phyloP scores from a whole-genome alignment of 2,888 invertebrate species.

The Drosophila robusta region DNA sequence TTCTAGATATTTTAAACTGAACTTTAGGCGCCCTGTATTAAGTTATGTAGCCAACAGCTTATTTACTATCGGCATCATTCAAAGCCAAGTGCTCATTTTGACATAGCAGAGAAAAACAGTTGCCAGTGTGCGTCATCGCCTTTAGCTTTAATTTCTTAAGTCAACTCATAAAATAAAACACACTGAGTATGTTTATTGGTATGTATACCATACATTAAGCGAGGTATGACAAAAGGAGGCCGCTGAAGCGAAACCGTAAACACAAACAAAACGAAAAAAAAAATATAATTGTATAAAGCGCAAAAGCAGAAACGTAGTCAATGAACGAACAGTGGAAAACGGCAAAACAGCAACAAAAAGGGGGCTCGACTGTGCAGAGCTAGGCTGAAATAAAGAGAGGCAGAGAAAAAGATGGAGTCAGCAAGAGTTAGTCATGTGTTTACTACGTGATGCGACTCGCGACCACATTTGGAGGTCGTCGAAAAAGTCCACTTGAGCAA shows the following conservation, averaged over 20 bases:
- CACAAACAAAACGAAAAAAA: conserved; percentile 15
- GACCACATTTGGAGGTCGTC: conserved; percentile 31
- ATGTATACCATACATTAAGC: neutral
- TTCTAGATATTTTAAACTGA: neutral
- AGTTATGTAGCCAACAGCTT: neutral
- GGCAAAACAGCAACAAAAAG: conserved; percentile 39
- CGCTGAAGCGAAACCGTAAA: conserved; percentile 4
- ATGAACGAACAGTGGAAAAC: conserved; percentile 4
- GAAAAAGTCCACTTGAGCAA: conserved; percentile 13
- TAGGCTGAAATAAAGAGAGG: neutral
- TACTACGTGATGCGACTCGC: conserved; percentile 25
- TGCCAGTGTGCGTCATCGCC: conserved; percentile 32
- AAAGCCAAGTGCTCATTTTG: conserved; percentile 11
- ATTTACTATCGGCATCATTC: conserved; percentile 1
- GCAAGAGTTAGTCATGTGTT: neutral
- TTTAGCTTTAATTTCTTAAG: conserved; percentile 22
- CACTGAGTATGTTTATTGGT: neutral
- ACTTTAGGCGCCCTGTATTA: conserved; percentile 4
- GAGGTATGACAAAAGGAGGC: conserved; percentile 3
- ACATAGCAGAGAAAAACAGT: conserved; percentile 5
- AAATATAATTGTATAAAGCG: conserved; percentile 18
- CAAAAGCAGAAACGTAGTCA: conserved; percentile 27
- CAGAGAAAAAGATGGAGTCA: neutral
- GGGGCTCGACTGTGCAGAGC: conserved; percentile 62
- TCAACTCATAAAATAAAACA: conserved; percentile 14